Evolutionary conservation across 2,113 vertebrate genomes (phyloP), one percentile per base, ranked within the genome.

Genomic region (Dermatemys mawii): DNA sequence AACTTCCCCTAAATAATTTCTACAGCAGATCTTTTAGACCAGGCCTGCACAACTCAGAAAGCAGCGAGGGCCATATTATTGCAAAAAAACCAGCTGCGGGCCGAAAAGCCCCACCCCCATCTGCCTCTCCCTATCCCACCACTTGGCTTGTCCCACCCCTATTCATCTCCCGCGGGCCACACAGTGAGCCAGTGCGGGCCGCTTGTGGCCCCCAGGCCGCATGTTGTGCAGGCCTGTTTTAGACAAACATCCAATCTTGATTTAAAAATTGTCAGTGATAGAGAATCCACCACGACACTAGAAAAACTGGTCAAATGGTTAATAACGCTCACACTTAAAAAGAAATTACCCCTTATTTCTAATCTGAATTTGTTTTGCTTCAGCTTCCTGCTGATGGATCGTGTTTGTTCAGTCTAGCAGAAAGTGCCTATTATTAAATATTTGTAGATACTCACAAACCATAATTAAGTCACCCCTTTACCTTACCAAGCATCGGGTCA

Each of bases 401-500:
- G 4, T 38, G 35, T 19, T 67, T 38, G 4, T 70, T 21, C n/a
- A n/a, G n/a, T 70, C 14, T 8, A n/a, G 35, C 38, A 21, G 63
- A 70, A 70, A 70, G 8, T 11, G 63, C n/a, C 17, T n/a, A 22
- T 70, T 38, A 22, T 38, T 38, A n/a, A n/a, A 22, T 11, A 70
- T 21, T 5, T 70, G n/a, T 9, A 70, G n/a, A 38, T 5, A 70
- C 17, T 67, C 60, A 60, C 11, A 38, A 17, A 70, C 67, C 32
- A 9, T 35, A 35, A n/a, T 67, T 8, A 11, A 73, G 55, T 60
- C 55, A 54, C n/a, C 1, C 26, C 22, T 19, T 8, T 14, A 10
- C 38, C 27, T 17, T 19, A 5, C 35, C 21, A 32, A 10, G 19
- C 2, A 1, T 11, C 29, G n/a, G n/a, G n/a, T n/a, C n/a, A n/a